Evolutionary conservation across 2,113 vertebrate species (phyloP).

Genomic region (Cathartes aura): DNA sequence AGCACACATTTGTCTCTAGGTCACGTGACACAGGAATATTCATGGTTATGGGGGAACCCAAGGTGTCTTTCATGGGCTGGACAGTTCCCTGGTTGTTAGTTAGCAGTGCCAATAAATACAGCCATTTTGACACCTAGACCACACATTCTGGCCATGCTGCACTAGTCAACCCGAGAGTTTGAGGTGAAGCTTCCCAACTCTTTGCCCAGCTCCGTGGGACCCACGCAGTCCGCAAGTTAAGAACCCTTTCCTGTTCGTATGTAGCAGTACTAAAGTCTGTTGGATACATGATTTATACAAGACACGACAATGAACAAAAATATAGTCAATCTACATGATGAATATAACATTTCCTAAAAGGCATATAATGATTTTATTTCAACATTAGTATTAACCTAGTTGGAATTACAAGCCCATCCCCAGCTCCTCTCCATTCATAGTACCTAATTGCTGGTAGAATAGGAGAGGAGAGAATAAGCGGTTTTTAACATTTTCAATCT

Average conservation of each 20-base stretch:
- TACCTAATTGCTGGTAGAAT: neutral
- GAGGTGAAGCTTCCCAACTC: neutral
- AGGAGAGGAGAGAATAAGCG: neutral
- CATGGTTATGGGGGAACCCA: neutral
- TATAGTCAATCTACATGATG: neutral
- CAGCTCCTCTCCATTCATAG: neutral
- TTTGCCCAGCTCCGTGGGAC: neutral
- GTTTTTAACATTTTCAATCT: neutral
- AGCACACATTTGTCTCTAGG: neutral
- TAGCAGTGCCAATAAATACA: neutral
- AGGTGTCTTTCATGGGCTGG: neutral
- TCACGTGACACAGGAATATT: neutral
- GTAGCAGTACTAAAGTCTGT: neutral
- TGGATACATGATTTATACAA: neutral
- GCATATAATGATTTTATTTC: neutral
- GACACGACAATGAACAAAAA: constrained; percentile 9
- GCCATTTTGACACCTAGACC: neutral
- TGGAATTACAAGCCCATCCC: neutral
- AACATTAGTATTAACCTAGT: constrained; percentile 27
- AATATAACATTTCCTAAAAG: neutral
- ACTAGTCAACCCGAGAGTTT: neutral
- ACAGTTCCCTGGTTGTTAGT: neutral
- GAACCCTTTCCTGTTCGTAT: neutral
- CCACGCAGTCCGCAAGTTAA: neutral
- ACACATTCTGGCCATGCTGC: neutral